Conservation (phyloP, 2,888 invertebrate genomes). For the Philereme vetulata region DNA sequence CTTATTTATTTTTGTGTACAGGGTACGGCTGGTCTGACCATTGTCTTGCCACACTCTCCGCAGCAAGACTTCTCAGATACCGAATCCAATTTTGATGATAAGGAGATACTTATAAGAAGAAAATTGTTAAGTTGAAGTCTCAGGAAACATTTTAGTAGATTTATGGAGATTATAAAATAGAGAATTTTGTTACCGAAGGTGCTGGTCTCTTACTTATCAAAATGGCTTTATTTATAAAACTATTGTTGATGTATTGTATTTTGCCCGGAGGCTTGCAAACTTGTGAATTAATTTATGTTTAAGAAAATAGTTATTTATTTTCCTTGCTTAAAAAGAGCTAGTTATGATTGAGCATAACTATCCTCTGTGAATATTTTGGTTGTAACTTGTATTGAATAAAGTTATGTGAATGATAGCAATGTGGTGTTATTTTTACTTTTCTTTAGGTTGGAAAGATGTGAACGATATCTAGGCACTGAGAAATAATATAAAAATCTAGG, state of each 20-base stretch:
- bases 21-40: constrained; percentile 51
- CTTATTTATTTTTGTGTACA: constrained; percentile 35
- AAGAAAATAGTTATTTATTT: constrained; percentile 24
- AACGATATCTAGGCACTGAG: too few relatives aligned
- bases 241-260: too few relatives aligned
- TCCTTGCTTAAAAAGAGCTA: constrained; percentile 30
- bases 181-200: too few relatives aligned
- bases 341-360: constrained; percentile 55
- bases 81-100: constrained; percentile 66
- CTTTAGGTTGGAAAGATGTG: too few relatives aligned
- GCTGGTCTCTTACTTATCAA: too few relatives aligned
- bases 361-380: constrained; percentile 17
- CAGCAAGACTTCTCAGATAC: constrained; percentile 63
- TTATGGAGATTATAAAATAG: too few relatives aligned
- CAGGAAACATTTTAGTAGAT: too few relatives aligned
- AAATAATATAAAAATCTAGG: too few relatives aligned
- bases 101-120: constrained; percentile 46
- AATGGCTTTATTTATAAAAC: too few relatives aligned
- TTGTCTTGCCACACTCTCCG: constrained; percentile 45
- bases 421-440: too few relatives aligned
- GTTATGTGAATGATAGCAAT: neutral
- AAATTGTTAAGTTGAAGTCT: constrained; percentile 2
- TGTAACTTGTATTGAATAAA: constrained; percentile 32
- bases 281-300: neutral
- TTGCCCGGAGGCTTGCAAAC: neutral